These are phyloP conservation scores for Geodia barretti DNA, from an alignment of 37 sponge, comb jelly and placozoan species.

Conservation along the genomic window DNA sequence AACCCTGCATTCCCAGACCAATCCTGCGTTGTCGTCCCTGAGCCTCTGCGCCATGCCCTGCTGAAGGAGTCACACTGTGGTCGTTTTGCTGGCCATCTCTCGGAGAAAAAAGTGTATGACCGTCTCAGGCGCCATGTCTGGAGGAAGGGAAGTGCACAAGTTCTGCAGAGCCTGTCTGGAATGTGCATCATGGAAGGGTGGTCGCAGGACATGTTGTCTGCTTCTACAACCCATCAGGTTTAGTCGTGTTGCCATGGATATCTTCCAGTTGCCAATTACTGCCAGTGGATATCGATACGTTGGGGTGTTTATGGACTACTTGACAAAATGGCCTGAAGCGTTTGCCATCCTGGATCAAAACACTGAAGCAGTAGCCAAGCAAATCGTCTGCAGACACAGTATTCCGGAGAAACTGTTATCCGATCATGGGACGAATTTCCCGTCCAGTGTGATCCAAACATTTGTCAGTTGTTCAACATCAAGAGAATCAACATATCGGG, in stretches of 20 bases:
- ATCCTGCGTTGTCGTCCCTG: constrained; percentile 1
- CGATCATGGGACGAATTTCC: constrained; percentile 42
- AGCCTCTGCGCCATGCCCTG: background rate
- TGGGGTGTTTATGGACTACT: constrained; percentile 70
- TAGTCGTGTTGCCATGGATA: constrained; percentile 52
- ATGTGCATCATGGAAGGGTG: constrained; percentile 32
- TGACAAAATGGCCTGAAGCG: constrained; percentile 78
- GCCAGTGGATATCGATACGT: constrained; percentile 32
- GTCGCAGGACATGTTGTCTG: constrained; percentile 6
- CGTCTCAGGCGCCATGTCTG: constrained; percentile 11
- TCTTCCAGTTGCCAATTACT: constrained; percentile 47
- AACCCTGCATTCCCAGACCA: background rate
- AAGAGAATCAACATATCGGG: constrained; percentile 43
- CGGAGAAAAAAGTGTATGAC: constrained; percentile 29
- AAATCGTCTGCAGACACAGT: constrained; percentile 26
- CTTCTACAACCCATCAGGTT: constrained; percentile 50
- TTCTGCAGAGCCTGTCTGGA: constrained; percentile 43
- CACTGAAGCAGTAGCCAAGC: constrained; percentile 48
- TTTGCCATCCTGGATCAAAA: constrained; percentile 56
- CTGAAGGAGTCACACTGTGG: constrained; percentile 39
- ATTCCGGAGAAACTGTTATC: constrained; percentile 45
- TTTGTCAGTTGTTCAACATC: constrained; percentile 21
- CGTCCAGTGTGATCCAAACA: constrained; percentile 23
- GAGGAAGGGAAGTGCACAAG: constrained; percentile 28
- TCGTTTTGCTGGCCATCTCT: constrained; percentile 38